A percentile compares a stretch with the other conserved stretches of the same genome.
phyloP scores from a whole-genome alignment of 2,113 vertebrate species.

The Microtus pennsylvanicus region DNA sequence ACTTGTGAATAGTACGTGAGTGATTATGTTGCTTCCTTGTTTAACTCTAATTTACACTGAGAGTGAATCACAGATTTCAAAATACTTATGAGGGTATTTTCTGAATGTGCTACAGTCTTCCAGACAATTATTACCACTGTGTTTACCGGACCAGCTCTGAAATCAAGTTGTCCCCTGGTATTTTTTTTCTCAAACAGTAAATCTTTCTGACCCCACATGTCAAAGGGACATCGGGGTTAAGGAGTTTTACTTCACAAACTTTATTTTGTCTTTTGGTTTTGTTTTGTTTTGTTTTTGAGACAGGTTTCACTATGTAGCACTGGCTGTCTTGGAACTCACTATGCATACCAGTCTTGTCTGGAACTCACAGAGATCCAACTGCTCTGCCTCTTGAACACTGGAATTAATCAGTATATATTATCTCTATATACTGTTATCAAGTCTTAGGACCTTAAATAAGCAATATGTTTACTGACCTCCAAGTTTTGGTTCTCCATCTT shows the following conservation, averaged over 20 bases:
- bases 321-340: neutral
- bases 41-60: neutral
- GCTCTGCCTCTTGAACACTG: neutral
- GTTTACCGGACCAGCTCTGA: neutral
- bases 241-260: neutral
- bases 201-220: constrained; percentile 1
- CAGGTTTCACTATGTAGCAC: neutral
- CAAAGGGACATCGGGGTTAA: neutral
- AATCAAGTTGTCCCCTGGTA: neutral
- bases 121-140: neutral
- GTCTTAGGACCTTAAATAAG: neutral
- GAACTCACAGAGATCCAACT: neutral
- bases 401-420: neutral
- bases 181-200: neutral
- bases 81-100: neutral
- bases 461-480: neutral
- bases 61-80: neutral
- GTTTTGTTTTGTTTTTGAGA: neutral
- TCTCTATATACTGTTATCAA: neutral
- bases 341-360: neutral
- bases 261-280: neutral
- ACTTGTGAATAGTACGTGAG: neutral
- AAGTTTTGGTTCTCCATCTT: neutral
- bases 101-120: neutral
- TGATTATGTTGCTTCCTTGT: neutral